Evolutionary conservation across 2,797 vertebrate species (phyloP).

Genomic region (Periparus ater): DNA sequence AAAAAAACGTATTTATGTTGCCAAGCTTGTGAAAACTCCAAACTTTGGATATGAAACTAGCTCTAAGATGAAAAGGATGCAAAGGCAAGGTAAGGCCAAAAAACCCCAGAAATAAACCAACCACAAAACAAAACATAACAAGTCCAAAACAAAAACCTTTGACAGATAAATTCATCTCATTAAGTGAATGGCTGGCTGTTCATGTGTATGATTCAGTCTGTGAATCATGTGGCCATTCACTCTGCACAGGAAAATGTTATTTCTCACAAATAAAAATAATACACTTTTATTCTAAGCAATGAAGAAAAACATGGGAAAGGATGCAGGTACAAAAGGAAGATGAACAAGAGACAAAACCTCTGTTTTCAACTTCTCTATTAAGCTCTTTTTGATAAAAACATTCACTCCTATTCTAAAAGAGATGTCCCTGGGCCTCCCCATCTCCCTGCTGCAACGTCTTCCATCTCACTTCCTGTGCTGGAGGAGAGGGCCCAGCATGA

Average conservation of each 20-base stretch:
- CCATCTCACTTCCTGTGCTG: neutral
- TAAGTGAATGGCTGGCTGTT: neutral
- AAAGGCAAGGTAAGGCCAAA: neutral
- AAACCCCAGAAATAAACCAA: neutral
- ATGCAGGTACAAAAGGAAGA: neutral
- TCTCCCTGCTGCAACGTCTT: fast-evolving
- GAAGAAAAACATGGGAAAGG: neutral
- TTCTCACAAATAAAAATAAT: neutral
- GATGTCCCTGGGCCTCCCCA: neutral
- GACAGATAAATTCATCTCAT: neutral
- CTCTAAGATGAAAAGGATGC: neutral
- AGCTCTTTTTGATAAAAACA: neutral
- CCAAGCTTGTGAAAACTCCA: neutral
- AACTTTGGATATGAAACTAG: neutral
- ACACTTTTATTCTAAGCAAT: neutral
- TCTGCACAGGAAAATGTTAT: neutral
- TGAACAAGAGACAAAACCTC: neutral
- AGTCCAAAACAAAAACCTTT: neutral
- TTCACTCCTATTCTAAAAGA: neutral
- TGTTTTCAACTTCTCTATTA: neutral
- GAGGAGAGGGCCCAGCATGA: neutral
- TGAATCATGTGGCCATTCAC: neutral
- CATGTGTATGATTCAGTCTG: neutral
- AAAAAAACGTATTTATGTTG: neutral
- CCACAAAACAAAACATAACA: neutral